A percentile compares a stretch with the other conserved stretches of the same genome.
These are phyloP conservation scores for Caenorhabditis remanei DNA, from an alignment of 1,140 invertebrate species.

Conservation along the genomic window DNA sequence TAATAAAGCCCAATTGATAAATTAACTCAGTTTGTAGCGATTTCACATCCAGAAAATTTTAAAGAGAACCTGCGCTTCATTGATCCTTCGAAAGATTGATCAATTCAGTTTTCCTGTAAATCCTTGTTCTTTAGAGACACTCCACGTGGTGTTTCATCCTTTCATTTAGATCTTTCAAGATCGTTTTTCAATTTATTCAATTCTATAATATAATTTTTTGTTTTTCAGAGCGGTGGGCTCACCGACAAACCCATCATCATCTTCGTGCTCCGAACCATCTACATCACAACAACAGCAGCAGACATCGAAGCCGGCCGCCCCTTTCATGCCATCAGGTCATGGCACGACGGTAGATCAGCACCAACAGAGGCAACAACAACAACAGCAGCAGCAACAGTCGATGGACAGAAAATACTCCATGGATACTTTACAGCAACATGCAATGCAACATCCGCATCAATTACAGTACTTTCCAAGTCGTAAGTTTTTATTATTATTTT, in stretches of 20 bases:
- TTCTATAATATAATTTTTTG: neutral
- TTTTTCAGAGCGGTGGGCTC: slow-evolving; percentile 45
- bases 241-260: slow-evolving; percentile 35
- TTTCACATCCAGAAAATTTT: too few species aligned
- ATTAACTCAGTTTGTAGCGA: too few species aligned
- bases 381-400: neutral
- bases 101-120: too few species aligned
- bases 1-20: too few species aligned
- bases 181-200: neutral
- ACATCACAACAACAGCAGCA: neutral
- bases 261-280: slow-evolving; percentile 25
- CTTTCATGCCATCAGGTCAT: slow-evolving; percentile 42
- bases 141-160: neutral
- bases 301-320: neutral
- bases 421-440: slow-evolving; percentile 23
- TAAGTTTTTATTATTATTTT: neutral
- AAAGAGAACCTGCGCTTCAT: too few species aligned
- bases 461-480: slow-evolving; percentile 31
- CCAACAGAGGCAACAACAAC: neutral
- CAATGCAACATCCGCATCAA: slow-evolving; percentile 31
- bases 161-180: neutral
- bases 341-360: slow-evolving; percentile 26
- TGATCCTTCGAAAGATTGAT: too few species aligned
- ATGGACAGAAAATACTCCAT: slow-evolving; percentile 42
- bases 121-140: too few species aligned